These are phyloP conservation scores for Peromyscus leucopus DNA, from an alignment of 2,113 vertebrate genomes.

Conservation along the genomic window DNA sequence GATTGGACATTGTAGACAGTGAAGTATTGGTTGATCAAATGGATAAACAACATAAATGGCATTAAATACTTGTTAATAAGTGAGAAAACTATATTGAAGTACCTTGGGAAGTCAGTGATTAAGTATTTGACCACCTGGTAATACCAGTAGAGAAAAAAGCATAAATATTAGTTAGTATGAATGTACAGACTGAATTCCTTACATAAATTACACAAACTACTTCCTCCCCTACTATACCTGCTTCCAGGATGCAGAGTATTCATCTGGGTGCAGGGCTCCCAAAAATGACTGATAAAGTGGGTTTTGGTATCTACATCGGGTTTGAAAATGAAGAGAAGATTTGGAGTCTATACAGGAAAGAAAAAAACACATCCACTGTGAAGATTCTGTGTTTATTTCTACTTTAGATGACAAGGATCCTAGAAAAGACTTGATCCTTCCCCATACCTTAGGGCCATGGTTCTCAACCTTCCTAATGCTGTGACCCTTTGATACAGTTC, in stretches of 20 bases:
- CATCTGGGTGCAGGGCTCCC: fast-evolving
- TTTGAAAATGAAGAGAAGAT: neutral
- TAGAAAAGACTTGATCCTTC: neutral
- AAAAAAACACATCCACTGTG: neutral
- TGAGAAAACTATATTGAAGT: neutral
- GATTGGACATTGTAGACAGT: neutral
- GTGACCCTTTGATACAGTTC: neutral
- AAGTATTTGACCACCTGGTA: neutral
- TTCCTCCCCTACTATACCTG: neutral
- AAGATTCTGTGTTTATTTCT: neutral
- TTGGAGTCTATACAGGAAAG: neutral
- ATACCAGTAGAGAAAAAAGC: neutral
- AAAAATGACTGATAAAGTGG: neutral
- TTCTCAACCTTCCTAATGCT: neutral
- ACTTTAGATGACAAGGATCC: neutral
- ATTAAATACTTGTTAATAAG: neutral
- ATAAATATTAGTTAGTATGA: neutral
- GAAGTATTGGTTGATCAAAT: neutral
- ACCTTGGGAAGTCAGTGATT: neutral
- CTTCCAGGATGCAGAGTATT: neutral
- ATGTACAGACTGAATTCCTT: neutral
- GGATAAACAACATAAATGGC: neutral
- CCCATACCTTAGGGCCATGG: neutral
- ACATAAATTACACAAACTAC: neutral
- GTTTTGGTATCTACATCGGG: neutral